Conservation (phyloP, 2,888 invertebrate species). For the Nomada hirtipes region DNA sequence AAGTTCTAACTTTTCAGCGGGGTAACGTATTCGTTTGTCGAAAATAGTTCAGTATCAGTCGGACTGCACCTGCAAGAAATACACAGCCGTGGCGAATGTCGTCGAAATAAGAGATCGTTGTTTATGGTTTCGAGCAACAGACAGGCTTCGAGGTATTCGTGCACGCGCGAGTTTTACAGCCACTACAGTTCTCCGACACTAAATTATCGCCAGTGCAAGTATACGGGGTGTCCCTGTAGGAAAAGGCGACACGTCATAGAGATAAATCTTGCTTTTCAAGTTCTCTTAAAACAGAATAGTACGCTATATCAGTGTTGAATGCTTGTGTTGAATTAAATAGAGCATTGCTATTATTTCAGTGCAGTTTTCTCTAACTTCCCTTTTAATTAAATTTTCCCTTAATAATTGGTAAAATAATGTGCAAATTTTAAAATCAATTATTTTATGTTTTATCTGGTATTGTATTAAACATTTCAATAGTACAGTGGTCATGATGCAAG, state of each 20-base stretch:
- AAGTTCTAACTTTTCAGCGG: not conserved
- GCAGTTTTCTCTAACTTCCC: too few species aligned
- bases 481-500: too few species aligned
- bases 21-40: slow-evolving; percentile 7
- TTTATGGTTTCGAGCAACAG: slow-evolving; percentile 56
- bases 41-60: slow-evolving; percentile 12
- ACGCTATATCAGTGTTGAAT: not conserved
- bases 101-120: slow-evolving; percentile 65
- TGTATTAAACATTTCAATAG: too few species aligned
- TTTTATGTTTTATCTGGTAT: too few species aligned
- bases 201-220: slow-evolving; percentile 56
- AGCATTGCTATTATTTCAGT: not conserved
- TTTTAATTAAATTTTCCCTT: too few species aligned
- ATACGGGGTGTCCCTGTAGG: slow-evolving; percentile 28
- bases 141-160: slow-evolving; percentile 60
- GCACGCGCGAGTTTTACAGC: slow-evolving; percentile 58
- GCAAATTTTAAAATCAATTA: too few species aligned
- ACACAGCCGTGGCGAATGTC: slow-evolving; percentile 21
- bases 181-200: slow-evolving; percentile 61
- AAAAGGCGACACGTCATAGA: not conserved
- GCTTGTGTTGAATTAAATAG: not conserved
- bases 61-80: slow-evolving; percentile 30
- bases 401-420: too few species aligned
- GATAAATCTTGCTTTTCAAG: slow-evolving; percentile 13
- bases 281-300: not conserved